These are phyloP conservation scores for Enhydra lutris DNA, from an alignment of 2,113 vertebrate species.

Conservation along the genomic window DNA sequence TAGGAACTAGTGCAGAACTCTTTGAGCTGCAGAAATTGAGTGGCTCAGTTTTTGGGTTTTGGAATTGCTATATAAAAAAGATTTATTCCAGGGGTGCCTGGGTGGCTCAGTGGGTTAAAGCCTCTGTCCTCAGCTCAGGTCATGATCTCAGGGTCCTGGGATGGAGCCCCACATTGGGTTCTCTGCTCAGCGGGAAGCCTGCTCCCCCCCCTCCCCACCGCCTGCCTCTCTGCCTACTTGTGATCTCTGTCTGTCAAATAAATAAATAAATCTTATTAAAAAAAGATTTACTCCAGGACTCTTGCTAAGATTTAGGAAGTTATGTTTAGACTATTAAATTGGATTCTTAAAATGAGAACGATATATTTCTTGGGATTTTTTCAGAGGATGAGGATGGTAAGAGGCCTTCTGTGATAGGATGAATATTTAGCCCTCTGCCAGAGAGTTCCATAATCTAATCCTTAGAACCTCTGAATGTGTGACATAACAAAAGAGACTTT, in stretches of 20 bases:
- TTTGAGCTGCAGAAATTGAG: background rate
- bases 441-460: background rate
- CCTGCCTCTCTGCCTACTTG: too few relatives aligned
- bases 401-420: background rate
- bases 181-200: too few relatives aligned
- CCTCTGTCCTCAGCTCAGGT: too few relatives aligned
- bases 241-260: too few relatives aligned
- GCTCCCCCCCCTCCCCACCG: too few relatives aligned
- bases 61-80: background rate
- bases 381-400: background rate
- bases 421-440: background rate
- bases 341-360: background rate
- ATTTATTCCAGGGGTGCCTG: background rate
- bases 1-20: background rate
- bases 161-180: too few relatives aligned
- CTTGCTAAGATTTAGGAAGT: background rate
- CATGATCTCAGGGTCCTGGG: too few relatives aligned
- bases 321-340: constrained; percentile 9
- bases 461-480: background rate
- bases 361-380: background rate
- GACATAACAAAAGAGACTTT: background rate
- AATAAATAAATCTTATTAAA: too few relatives aligned
- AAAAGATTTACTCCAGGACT: background rate
- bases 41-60: background rate
- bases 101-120: too few relatives aligned